Percentiles rank a stretch among this genome's conserved stretches.
phyloP scores from a whole-genome alignment of 2,888 invertebrate species.

The Sesia apiformis region DNA sequence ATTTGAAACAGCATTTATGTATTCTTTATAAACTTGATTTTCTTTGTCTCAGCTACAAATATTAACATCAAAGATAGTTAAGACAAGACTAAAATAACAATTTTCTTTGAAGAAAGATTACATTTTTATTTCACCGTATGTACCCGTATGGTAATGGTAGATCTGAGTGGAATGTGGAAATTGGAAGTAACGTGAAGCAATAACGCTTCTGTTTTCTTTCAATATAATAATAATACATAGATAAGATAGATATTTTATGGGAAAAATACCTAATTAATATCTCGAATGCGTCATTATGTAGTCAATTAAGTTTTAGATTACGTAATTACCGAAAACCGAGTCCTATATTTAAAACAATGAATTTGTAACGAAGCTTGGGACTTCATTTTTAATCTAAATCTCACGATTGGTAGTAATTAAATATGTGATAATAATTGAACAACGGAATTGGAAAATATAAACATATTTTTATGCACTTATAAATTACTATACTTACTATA shows the following conservation, averaged over 20 bases:
- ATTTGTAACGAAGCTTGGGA: neutral
- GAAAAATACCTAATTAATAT: neutral
- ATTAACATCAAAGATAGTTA: too few relatives aligned
- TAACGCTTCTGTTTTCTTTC: conserved; percentile 31
- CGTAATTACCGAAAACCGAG: neutral
- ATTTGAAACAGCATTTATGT: too few relatives aligned
- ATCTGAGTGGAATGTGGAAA: conserved; percentile 34
- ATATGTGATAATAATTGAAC: conserved; percentile 22
- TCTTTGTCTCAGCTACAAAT: too few relatives aligned
- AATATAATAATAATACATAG: neutral
- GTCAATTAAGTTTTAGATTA: conserved; percentile 9
- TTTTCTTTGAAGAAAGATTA: too few relatives aligned
- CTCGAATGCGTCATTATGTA: conserved; percentile 7
- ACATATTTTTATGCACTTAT: conserved; percentile 35
- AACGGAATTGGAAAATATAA: conserved; percentile 28
- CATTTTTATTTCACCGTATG: too few relatives aligned
- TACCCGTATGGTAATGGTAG: conserved; percentile 23
- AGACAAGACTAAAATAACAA: too few relatives aligned
- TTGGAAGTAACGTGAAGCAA: conserved; percentile 31
- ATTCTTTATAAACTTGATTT: too few relatives aligned
- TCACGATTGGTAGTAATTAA: neutral
- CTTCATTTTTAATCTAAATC: neutral
- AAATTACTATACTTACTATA: neutral
- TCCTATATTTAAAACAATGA: neutral
- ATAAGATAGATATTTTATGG: neutral